Evolutionary conservation across 2,888 invertebrate genomes (phyloP).

Genomic region (Drosophila suboccidentalis): DNA sequence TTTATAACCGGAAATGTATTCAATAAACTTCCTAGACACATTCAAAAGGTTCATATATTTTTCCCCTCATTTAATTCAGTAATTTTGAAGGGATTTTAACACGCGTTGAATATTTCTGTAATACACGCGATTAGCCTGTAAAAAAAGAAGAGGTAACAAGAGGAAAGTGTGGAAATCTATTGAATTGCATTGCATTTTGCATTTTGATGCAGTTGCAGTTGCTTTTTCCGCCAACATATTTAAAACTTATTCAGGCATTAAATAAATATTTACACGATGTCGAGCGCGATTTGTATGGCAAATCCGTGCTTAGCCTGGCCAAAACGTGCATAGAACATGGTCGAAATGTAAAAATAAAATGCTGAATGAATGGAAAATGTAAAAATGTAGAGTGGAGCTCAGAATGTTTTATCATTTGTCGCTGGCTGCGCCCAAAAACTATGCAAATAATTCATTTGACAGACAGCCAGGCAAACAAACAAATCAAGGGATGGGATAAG

Average conservation of each 20-base stretch:
- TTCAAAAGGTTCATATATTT: not conserved
- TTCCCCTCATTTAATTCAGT: slow-evolving; percentile 11
- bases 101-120: slow-evolving; percentile 21
- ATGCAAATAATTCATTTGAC: slow-evolving; percentile 83
- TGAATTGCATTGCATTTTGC: slow-evolving; percentile 40
- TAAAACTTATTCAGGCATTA: slow-evolving; percentile 77
- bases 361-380: not conserved
- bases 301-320: slow-evolving; percentile 78
- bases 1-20: too few species aligned
- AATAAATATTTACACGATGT: slow-evolving; percentile 76
- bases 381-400: not conserved
- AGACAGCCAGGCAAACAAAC: slow-evolving; percentile 63
- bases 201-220: slow-evolving; percentile 40
- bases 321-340: slow-evolving; percentile 54
- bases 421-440: slow-evolving; percentile 71
- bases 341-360: slow-evolving; percentile 3
- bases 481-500: slow-evolving; percentile 5
- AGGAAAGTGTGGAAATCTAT: slow-evolving; percentile 27
- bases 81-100: slow-evolving; percentile 32
- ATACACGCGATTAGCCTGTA: slow-evolving; percentile 49
- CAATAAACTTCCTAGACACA: too few species aligned
- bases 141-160: not conserved
- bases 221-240: slow-evolving; percentile 64
- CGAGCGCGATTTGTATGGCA: slow-evolving; percentile 32
- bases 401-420: slow-evolving; percentile 57